Conservation (phyloP, 2,113 vertebrate species). For the Cebus imitator region DNA sequence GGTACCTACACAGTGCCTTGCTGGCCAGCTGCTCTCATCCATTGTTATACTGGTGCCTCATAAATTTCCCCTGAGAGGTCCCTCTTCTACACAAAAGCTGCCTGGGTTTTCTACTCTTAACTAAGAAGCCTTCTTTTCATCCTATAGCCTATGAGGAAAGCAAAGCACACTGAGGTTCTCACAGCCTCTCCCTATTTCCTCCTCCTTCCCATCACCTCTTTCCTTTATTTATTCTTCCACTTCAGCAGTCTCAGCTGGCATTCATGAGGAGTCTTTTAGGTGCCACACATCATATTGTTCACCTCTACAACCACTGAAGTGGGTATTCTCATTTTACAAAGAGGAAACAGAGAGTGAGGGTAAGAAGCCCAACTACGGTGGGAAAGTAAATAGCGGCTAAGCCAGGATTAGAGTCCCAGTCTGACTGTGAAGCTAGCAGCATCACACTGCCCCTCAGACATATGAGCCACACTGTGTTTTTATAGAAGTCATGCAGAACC, state of each 20-base stretch:
- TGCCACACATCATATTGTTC: not conserved
- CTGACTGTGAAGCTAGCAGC: not conserved
- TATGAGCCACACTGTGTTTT: not conserved
- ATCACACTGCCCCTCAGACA: not conserved
- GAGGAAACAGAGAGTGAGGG: not conserved
- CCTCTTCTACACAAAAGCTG: not conserved
- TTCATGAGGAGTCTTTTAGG: not conserved
- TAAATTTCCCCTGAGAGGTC: not conserved
- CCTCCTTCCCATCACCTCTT: constrained; percentile 4
- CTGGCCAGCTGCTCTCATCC: not conserved
- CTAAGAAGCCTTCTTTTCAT: constrained; percentile 6
- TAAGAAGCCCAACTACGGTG: not conserved
- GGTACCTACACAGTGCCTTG: not conserved
- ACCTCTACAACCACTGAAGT: not conserved
- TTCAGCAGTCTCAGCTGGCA: not conserved
- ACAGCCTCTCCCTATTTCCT: not conserved
- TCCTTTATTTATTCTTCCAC: constrained; percentile 27
- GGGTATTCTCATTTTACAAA: not conserved
- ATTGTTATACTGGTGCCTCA: not conserved
- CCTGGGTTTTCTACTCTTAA: not conserved
- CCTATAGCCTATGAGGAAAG: not conserved
- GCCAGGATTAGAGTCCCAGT: not conserved
- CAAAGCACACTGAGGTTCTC: not conserved
- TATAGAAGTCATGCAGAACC: not conserved
- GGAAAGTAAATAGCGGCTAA: not conserved